Percentiles rank a stretch among this genome's conserved stretches.
Evolutionary conservation across 1,140 invertebrate genomes (phyloP).

Genomic region (Bombus sylvicola): DNA sequence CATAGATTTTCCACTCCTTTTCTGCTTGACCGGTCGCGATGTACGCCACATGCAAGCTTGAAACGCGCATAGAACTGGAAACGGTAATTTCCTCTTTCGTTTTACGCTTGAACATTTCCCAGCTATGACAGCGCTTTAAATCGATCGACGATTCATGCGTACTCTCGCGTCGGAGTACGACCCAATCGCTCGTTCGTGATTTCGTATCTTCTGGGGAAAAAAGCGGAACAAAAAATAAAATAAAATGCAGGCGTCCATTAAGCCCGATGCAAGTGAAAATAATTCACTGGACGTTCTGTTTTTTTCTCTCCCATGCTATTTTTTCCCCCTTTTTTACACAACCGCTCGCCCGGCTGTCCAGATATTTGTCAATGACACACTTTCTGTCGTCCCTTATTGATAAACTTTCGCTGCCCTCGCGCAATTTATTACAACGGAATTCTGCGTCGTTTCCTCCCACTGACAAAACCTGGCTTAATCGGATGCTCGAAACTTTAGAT

Average conservation of each 20-base stretch:
- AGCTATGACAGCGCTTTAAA: conserved; percentile 55
- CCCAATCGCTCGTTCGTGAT: conserved; percentile 43
- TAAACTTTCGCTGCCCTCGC: conserved; percentile 26
- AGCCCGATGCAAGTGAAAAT: conserved; percentile 59
- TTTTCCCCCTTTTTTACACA: background rate
- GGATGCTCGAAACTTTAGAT: conserved; percentile 27
- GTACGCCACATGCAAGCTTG: conserved; percentile 48
- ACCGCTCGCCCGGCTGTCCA: background rate
- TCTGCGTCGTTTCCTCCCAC: background rate
- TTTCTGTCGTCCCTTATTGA: conserved; percentile 9
- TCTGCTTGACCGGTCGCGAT: conserved; percentile 44
- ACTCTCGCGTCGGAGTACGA: conserved; percentile 34
- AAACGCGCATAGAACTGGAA: conserved; percentile 50
- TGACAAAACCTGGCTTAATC: conserved; percentile 15
- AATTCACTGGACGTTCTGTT: conserved; percentile 35
- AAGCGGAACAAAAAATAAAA: background rate
- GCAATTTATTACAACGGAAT: conserved; percentile 33
- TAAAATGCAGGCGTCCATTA: conserved; percentile 46
- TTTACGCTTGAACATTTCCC: conserved; percentile 63
- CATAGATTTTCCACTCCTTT: conserved; percentile 59
- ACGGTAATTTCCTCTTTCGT: conserved; percentile 69
- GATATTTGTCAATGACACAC: conserved; percentile 38
- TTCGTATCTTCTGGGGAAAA: conserved; percentile 25
- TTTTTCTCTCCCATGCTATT: background rate
- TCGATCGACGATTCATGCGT: conserved; percentile 60